These are phyloP conservation scores for Agrotis ipsilon DNA, from an alignment of 2,888 invertebrate species.

Conservation along the genomic window DNA sequence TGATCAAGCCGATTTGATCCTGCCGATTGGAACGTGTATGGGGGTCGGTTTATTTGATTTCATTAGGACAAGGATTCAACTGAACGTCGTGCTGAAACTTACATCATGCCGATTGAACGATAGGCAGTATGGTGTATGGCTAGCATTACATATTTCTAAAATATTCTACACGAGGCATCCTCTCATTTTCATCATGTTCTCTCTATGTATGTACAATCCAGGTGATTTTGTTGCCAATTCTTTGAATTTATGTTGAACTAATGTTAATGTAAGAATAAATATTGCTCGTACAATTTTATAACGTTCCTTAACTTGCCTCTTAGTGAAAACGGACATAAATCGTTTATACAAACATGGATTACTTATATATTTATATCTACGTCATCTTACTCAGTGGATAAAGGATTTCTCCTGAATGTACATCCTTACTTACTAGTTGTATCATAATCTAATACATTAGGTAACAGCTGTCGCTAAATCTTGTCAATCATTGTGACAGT, in stretches of 20 bases:
- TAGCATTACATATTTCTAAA: not conserved
- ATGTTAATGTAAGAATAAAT: too few relatives aligned
- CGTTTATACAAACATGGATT: not conserved
- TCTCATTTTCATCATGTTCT: not conserved
- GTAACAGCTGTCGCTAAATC: not conserved
- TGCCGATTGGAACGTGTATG: too few relatives aligned
- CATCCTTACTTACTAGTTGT: not conserved
- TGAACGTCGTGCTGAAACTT: too few relatives aligned
- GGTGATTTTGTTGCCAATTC: too few relatives aligned
- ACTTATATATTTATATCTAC: not conserved
- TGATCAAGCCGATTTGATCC: too few relatives aligned
- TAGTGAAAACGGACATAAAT: not conserved
- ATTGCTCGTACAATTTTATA: too few relatives aligned
- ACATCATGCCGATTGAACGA: too few relatives aligned
- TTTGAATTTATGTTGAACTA: too few relatives aligned
- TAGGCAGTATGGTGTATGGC: too few relatives aligned
- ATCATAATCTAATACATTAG: not conserved
- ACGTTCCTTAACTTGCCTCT: not conserved
- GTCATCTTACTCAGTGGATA: not conserved
- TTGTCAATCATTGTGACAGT: not conserved
- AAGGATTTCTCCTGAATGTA: not conserved
- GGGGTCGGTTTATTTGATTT: too few relatives aligned
- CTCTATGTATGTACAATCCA: slow-evolving; percentile 1
- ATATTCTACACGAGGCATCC: not conserved
- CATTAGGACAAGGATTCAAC: too few relatives aligned